These are phyloP conservation scores for Microhierax caerulescens DNA, from an alignment of 2,797 vertebrate species.

Conservation along the genomic window DNA sequence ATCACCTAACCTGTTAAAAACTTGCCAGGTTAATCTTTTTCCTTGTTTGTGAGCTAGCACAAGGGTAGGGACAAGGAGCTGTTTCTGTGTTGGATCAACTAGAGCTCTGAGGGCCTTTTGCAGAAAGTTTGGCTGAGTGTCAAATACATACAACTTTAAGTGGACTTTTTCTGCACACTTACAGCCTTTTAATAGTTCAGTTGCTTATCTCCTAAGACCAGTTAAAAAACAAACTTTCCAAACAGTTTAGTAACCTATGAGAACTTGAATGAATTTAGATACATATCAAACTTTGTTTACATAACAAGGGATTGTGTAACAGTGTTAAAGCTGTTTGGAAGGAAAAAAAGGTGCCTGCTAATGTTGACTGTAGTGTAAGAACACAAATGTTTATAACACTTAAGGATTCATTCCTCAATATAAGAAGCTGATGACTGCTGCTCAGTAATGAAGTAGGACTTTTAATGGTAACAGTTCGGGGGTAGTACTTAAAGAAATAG, in stretches of 20 bases:
- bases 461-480: not conserved
- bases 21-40: not conserved
- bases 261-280: not conserved
- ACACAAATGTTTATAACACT: not conserved
- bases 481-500: not conserved
- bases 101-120: not conserved
- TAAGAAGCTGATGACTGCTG: not conserved
- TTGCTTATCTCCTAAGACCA: not conserved
- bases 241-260: not conserved
- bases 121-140: not conserved
- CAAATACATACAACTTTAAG: not conserved
- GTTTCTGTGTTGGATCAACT: not conserved
- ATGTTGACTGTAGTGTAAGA: not conserved
- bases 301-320: not conserved
- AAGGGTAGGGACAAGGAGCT: not conserved
- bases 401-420: not conserved
- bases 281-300: not conserved
- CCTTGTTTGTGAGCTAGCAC: not conserved
- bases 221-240: not conserved
- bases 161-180: not conserved
- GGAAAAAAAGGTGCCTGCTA: not conserved
- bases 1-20: not conserved
- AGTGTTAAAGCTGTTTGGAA: not conserved
- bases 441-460: not conserved
- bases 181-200: not conserved